A percentile compares a stretch with the other conserved stretches of the same genome.
Evolutionary conservation across 2,888 invertebrate genomes (phyloP).

Genomic region (Tipula helvola): DNA sequence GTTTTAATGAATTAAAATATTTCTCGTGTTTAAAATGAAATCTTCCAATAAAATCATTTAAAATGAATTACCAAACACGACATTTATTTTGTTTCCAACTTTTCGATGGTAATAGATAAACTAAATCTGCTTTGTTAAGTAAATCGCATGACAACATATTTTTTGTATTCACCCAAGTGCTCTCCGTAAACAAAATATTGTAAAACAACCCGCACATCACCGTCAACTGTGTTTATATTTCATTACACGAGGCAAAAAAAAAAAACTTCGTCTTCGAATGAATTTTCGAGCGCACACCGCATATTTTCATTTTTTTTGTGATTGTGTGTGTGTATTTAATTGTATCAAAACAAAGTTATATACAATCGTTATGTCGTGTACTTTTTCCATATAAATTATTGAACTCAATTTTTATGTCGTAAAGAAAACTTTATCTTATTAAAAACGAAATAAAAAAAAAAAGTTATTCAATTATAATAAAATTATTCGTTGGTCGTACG

Average conservation of each 20-base stretch:
- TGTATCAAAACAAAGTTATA: background rate
- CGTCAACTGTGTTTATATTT: background rate
- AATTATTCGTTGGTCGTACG: slow-evolving; percentile 4
- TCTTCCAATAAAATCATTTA: too few relatives aligned
- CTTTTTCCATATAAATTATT: background rate
- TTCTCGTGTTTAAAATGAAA: too few relatives aligned
- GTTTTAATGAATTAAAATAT: too few relatives aligned
- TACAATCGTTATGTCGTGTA: background rate
- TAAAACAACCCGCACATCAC: too few relatives aligned
- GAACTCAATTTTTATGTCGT: background rate
- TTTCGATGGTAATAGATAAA: too few relatives aligned
- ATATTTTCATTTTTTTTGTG: background rate
- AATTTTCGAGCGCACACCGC: background rate
- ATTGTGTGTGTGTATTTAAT: background rate
- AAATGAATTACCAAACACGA: too few relatives aligned
- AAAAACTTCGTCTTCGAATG: background rate
- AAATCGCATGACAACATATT: too few relatives aligned
- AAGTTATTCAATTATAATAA: background rate
- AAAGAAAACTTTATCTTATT: background rate
- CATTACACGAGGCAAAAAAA: background rate
- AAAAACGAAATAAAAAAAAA: background rate
- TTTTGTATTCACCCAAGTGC: too few relatives aligned
- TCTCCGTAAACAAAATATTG: too few relatives aligned
- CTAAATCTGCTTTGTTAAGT: too few relatives aligned
- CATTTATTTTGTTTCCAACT: too few relatives aligned